Percentiles rank a stretch among this genome's conserved stretches.
Evolutionary conservation across 2,888 invertebrate genomes (phyloP).

Genomic region (Octonoba sinensis): DNA sequence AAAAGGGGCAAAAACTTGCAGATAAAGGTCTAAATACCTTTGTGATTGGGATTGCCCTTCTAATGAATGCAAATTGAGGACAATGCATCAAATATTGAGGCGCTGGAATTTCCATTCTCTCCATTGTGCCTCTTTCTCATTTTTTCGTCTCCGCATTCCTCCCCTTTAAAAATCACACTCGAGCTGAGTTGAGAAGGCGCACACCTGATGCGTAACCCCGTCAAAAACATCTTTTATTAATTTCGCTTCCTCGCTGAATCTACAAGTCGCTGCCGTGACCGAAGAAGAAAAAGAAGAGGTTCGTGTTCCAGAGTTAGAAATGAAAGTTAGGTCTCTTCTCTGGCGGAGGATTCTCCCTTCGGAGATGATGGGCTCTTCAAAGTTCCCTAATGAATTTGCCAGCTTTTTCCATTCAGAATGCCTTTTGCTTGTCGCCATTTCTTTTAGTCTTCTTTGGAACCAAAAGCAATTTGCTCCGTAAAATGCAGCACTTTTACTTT

Average conservation of each 20-base stretch:
- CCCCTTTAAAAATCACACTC: conserved; percentile 34
- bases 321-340: too few species aligned
- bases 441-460: too few species aligned
- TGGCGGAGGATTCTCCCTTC: too few species aligned
- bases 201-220: conserved; percentile 15
- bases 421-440: too few species aligned
- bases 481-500: too few species aligned
- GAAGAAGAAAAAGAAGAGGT: background rate
- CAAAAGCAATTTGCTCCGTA: too few species aligned
- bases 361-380: too few species aligned
- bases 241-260: conserved; percentile 5
- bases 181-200: background rate
- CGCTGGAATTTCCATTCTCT: conserved; percentile 29
- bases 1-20: conserved; percentile 12
- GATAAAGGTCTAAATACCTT: conserved; percentile 45
- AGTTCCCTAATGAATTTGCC: too few species aligned
- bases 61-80: conserved; percentile 59
- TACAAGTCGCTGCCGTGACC: background rate
- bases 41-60: conserved; percentile 25
- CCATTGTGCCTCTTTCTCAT: conserved; percentile 9
- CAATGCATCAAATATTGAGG: conserved; percentile 48
- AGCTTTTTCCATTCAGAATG: too few species aligned
- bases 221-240: conserved; percentile 53
- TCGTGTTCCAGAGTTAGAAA: too few species aligned
- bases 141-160: conserved; percentile 15